Conservation (phyloP, 2,113 vertebrate genomes). For the Lates calcarifer region DNA sequence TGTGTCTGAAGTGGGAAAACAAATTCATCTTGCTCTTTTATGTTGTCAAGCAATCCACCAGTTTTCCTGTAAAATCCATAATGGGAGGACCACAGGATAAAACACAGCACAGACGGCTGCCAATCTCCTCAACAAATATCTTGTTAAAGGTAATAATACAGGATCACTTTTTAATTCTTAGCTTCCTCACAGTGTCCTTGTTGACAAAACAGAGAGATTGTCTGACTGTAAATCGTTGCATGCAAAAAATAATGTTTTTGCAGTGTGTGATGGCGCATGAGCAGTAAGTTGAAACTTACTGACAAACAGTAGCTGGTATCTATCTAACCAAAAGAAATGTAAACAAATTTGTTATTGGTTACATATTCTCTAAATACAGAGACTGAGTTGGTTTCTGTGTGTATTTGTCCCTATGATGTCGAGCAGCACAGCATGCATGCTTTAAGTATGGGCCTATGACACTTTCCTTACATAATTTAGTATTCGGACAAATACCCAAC, state of each 20-base stretch:
- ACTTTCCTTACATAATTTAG: constrained; percentile 59
- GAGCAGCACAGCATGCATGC: constrained; percentile 19
- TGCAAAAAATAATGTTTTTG: not conserved
- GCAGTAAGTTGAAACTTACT: not conserved
- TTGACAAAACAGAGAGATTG: not conserved
- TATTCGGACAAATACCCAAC: constrained; percentile 51
- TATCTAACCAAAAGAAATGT: not conserved
- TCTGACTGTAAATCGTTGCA: not conserved
- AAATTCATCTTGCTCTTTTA: not conserved
- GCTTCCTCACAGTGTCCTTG: not conserved
- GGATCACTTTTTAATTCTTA: not conserved
- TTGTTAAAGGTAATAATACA: not conserved
- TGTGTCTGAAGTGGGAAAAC: not conserved
- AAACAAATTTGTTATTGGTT: not conserved
- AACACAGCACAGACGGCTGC: not conserved
- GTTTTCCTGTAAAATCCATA: not conserved
- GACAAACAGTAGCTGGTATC: not conserved
- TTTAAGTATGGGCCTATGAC: constrained; percentile 28
- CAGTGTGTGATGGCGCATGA: not conserved
- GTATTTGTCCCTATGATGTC: constrained; percentile 22
- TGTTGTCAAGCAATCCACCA: not conserved
- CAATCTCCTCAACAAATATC: not conserved
- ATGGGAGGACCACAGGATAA: not conserved
- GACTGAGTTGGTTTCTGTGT: not conserved
- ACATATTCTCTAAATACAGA: not conserved